Evolutionary conservation across 1,140 invertebrate species (phyloP), one percentile per base, ranked within the genome.

Genomic region (Musca vetustissima): DNA sequence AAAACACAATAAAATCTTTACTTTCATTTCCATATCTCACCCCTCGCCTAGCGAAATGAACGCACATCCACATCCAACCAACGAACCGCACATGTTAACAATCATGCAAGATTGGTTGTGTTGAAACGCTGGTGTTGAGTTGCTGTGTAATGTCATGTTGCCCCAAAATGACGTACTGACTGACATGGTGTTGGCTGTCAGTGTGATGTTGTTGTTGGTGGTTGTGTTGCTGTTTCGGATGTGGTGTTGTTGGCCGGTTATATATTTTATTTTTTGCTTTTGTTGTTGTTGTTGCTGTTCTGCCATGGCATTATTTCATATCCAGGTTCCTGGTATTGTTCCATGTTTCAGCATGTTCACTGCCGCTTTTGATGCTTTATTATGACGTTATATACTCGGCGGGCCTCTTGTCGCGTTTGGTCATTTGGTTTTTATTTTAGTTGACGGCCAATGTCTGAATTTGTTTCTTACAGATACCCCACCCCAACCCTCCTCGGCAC

Each of bases 371-470:
- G 57, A 61, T 61, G 57, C 57, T 19, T 61, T 61, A 61, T 61
- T 61, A 61, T 61, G 32, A 61, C 57, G 32, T 43, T 61, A 43
- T 61, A 21, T 19, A 61, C 57, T 61, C 57, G 17, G 57, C 57
- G 28, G 57, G 57, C 57, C 74, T 69, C 64, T 68, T 69, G 69
- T 53, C 22, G 72, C 64, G 15, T 36, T 36, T 9, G 25, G 28
- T 69, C 59, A 76, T 75, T 74, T 74, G 48, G 69, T 59, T 69
- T 74, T 75, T 43, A 43, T 43, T 43, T 43, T 43, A 43, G 36
- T 43, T 59, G 55, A 24, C 15, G 55, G 13, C 24, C 7, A 52
- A 52, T 52, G 17, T 22, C 49, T 52, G 49, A 19, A 19, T 52
- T 52, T 52, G 9, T 52, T 52, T 19, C 49, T 22, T 52, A 8